Evolutionary conservation across 2,797 vertebrate species (phyloP).

Genomic region (Remorina albescens): DNA sequence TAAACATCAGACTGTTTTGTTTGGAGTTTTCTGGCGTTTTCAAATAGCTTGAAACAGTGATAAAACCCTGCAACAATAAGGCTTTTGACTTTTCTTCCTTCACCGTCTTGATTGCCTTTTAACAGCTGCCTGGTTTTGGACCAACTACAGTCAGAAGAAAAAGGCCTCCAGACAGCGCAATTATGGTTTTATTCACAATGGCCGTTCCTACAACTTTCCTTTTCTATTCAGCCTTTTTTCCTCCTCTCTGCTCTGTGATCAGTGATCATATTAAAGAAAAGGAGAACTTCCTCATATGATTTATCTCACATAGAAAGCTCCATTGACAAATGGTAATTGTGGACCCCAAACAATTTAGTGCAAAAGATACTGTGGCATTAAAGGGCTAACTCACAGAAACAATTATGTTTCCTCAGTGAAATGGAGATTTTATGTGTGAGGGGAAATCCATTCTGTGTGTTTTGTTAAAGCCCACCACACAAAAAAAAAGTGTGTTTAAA

Average conservation of each 20-base stretch:
- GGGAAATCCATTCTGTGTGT: slow-evolving; percentile 52
- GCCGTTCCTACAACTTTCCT: slow-evolving; percentile 55
- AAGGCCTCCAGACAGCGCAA: slow-evolving; percentile 83
- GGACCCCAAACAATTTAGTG: slow-evolving; percentile 41
- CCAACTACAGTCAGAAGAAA: slow-evolving; percentile 71
- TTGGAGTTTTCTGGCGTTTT: slow-evolving; percentile 76
- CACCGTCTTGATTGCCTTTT: slow-evolving; percentile 75
- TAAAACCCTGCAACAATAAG: slow-evolving; percentile 81
- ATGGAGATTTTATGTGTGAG: slow-evolving; percentile 12
- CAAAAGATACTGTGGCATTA: slow-evolving; percentile 46
- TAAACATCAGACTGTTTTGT: slow-evolving; percentile 79
- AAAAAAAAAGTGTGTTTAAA: slow-evolving; percentile 11
- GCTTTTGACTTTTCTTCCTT: slow-evolving; percentile 77
- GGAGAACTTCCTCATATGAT: slow-evolving; percentile 45
- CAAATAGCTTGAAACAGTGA: slow-evolving; percentile 68
- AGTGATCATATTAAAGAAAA: slow-evolving; percentile 65
- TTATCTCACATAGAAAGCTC: slow-evolving; percentile 53
- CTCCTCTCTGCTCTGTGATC: slow-evolving; percentile 62
- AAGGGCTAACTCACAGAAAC: slow-evolving; percentile 47
- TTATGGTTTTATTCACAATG: slow-evolving; percentile 82
- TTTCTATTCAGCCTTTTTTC: slow-evolving; percentile 45
- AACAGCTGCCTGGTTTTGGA: slow-evolving; percentile 82
- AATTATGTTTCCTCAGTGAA: slow-evolving; percentile 12
- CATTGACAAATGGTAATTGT: slow-evolving; percentile 41
- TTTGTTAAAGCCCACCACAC: slow-evolving; percentile 22